Evolutionary conservation across 2,888 invertebrate species (phyloP).

Genomic region (Bimastos eiseni): DNA sequence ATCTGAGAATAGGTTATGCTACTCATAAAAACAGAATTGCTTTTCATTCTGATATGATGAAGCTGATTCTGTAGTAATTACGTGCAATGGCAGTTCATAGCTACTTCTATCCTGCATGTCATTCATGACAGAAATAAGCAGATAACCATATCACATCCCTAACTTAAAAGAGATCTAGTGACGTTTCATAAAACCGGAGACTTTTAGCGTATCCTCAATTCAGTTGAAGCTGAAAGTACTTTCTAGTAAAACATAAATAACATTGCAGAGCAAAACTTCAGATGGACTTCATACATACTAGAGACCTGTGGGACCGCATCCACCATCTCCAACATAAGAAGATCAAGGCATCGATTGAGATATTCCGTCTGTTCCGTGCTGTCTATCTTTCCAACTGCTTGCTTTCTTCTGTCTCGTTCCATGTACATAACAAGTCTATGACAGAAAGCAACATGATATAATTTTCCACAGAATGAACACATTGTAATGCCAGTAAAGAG

Average conservation of each 20-base stretch:
- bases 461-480: background rate
- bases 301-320: slow-evolving; percentile 46
- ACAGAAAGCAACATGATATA: slow-evolving; percentile 7
- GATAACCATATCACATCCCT: background rate
- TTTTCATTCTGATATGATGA: background rate
- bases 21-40: background rate
- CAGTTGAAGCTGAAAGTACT: background rate
- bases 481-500: background rate
- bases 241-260: background rate
- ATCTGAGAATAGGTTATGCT: no score
- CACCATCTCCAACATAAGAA: slow-evolving; percentile 51
- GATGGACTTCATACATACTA: slow-evolving; percentile 31
- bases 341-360: slow-evolving; percentile 55
- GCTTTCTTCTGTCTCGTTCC: slow-evolving; percentile 58
- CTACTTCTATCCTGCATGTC: background rate
- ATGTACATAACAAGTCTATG: slow-evolving; percentile 61
- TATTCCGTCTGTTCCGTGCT: slow-evolving; percentile 50
- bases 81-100: background rate
- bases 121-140: background rate
- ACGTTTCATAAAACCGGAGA: background rate
- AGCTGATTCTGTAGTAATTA: background rate
- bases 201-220: background rate
- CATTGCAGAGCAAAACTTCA: background rate
- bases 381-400: slow-evolving; percentile 51
- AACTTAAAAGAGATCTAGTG: background rate